These are phyloP conservation scores for Chaetodon auriga DNA, from an alignment of 2,113 vertebrate genomes.

Conservation along the genomic window DNA sequence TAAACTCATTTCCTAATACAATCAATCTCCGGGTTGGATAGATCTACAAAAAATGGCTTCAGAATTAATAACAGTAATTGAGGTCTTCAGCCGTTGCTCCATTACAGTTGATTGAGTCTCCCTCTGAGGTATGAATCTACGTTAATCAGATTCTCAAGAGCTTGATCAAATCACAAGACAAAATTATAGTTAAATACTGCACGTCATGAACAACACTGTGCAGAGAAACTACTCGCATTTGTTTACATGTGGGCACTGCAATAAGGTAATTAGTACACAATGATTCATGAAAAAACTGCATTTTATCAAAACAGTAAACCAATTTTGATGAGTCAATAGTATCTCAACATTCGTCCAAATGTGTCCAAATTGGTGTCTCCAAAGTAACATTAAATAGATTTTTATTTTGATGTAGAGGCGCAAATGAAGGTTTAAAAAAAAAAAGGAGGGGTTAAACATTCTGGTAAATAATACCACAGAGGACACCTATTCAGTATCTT, in stretches of 20 bases:
- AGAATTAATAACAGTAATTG: not conserved
- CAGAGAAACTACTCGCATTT: not conserved
- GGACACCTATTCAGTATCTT: not conserved
- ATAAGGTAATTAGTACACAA: not conserved
- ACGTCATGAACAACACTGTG: not conserved
- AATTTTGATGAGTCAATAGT: not conserved
- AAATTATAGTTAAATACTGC: not conserved
- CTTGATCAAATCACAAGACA: constrained; percentile 22
- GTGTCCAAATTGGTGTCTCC: not conserved
- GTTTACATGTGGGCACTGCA: not conserved
- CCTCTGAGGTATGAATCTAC: not conserved
- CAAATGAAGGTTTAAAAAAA: constrained; percentile 3
- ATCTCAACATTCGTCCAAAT: not conserved
- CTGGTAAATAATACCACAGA: not conserved
- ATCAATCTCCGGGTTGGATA: not conserved
- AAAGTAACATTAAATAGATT: not conserved
- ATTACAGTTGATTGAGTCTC: constrained; percentile 15
- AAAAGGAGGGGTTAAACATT: not conserved
- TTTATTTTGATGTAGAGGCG: not conserved
- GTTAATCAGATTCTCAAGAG: not conserved
- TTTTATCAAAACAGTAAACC: not conserved
- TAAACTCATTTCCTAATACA: constrained; percentile 1
- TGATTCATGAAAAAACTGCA: not conserved
- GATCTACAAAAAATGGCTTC: not conserved
- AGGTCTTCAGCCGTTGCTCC: not conserved